Base-by-base conservation (phyloP, 2,113 vertebrate genomes). In the Cavia porcellus region DNA sequence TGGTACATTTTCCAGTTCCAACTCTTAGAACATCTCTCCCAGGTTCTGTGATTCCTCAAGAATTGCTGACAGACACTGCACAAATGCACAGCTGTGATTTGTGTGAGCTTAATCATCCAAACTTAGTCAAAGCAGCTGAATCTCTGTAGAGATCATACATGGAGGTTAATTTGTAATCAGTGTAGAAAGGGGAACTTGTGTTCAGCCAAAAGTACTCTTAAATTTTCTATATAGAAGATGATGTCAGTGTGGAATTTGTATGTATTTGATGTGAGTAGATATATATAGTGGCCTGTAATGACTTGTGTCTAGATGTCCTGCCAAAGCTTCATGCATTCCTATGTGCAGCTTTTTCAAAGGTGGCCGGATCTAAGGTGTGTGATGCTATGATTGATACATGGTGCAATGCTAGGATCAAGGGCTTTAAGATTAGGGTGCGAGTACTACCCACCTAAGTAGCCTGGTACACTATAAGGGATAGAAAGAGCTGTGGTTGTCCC, bases 21-120 rank as follows among this genome's bases (percentile, higher is more conserved):
- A 45, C 25, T 80, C 14, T 57, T 59, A 42, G 66, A 70, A 74
- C 20, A n/a, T 72, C 47, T 61, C 30, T 74, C 13, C 5, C 35
- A 86, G 66, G 47, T 87, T 84, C 94, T 66, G 66, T 28, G 66
- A 88, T 75, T 91, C 55, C 59, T 90, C 55, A 84, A 80, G 89
- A 68, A 66, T 59, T 70, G 25, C 30, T 47, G 2, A 57, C 55
- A 57, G 38, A 72, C 42, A 77, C 42, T 32, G 35, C 30, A n/a
- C 10, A 13, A 57, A 72, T 7, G 14, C 5, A 68, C 12, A 74
- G 52, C 55, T 86, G 52, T 81, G 64, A 87, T 64, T 70, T 85
- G 24, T 61, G 10, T 72, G 61, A 45, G 32, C 3, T 10, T 28
- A 83, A 74, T 32, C 47, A 35, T 55, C 11, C 30, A 52, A 50